Base-by-base conservation (phyloP, 2,797 vertebrate species). In the Odontamblyopus lacepedii region DNA sequence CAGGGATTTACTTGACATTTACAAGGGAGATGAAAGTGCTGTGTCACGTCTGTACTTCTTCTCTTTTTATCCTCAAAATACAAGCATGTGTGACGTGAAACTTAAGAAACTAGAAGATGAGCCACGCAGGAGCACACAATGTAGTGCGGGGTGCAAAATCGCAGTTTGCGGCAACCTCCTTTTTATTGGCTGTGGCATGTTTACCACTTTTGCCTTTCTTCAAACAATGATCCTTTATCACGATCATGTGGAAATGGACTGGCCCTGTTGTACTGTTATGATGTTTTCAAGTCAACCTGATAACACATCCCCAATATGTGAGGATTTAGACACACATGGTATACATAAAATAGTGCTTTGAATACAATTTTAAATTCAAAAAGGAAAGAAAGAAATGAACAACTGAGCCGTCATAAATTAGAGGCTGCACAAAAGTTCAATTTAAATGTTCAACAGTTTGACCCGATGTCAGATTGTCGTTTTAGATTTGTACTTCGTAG, bases 241-340 rank as follows among this genome's bases (percentile, higher is more conserved):
- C 65, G 63, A 67, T 85, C 80, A 85, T 68, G 79, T 85, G 79
- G 75, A 69, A 66, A 63, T 2, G 38, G 7, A 64, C 59, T 32
- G 12, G 69, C 77, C 74, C 67, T 76, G 78, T 75, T 75, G 74
- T 73, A 78, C 59, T 7, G 29, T 65, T 30, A 56, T 48, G 68
- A 56, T 72, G 79, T 80, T 80, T 74, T 70, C 50, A 73, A 87
- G 77, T 72, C 74, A 76, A 83, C 81, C 75, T 86, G 80, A 84
- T 85, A 88, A 89, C 76, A 88, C 84, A 77, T 83, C 83, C 63
- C 74, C 74, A 84, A 71, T 29, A 64, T 72, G 51, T 44, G 80
- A 7, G 4, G 44, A 76, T 72, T 63, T 60, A 71, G 65, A 61
- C 75, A 83, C 89, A 91, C 41, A 83, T 7, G 65, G 35, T 87